Evolutionary conservation across 92 coral and sea anemone genomes (phyloP).

Genomic region (Pocillopora grandis): DNA sequence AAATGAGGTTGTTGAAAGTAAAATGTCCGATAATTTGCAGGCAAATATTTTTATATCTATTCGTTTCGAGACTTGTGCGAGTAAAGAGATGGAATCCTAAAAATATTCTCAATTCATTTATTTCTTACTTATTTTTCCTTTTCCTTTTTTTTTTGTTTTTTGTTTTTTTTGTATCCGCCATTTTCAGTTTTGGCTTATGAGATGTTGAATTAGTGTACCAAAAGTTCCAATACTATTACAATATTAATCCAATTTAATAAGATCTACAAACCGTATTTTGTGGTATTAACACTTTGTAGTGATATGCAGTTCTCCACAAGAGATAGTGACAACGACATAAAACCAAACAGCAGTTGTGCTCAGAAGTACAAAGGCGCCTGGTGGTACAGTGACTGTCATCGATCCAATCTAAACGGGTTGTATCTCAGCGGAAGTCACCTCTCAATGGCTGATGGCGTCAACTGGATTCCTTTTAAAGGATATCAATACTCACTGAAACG

Average conservation of each 20-base stretch:
- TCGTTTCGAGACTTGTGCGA: too few relatives aligned
- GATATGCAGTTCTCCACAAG: slow-evolving; percentile 1
- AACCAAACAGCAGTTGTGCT: not conserved
- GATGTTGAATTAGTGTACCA: too few relatives aligned
- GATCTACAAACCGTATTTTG: not conserved
- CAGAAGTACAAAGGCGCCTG: slow-evolving; percentile 5
- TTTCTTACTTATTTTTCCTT: too few relatives aligned
- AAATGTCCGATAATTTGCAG: too few relatives aligned
- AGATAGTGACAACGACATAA: slow-evolving; percentile 11
- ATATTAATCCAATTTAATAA: too few relatives aligned
- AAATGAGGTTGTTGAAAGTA: not conserved
- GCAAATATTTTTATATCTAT: too few relatives aligned
- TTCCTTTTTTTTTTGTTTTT: too few relatives aligned
- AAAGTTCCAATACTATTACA: too few relatives aligned
- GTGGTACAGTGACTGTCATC: slow-evolving; percentile 14
- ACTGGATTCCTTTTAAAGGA: not conserved
- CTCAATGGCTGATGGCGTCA: not conserved
- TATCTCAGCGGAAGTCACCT: not conserved
- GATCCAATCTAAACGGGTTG: slow-evolving; percentile 3
- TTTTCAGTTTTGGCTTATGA: too few relatives aligned
- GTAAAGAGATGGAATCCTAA: too few relatives aligned
- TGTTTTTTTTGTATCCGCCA: too few relatives aligned
- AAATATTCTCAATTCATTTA: too few relatives aligned
- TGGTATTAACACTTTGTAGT: not conserved
- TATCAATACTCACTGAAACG: not conserved